A percentile compares a stretch with the other conserved stretches of the same genome.
These are phyloP conservation scores for Micropterix aruncella DNA, from an alignment of 2,888 invertebrate genomes.

Conservation along the genomic window DNA sequence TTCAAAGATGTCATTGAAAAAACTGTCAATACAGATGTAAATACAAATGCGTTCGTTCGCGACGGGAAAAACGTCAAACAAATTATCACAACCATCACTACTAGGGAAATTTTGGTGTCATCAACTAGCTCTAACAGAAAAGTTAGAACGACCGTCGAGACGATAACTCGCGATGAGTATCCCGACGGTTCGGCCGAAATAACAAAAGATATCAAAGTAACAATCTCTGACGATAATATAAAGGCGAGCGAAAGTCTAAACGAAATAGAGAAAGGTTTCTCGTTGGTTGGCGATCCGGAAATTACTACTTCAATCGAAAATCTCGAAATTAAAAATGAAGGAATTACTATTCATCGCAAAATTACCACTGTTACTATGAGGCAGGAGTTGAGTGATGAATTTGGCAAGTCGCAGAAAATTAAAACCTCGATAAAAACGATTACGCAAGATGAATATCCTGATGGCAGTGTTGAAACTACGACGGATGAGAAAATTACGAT, in stretches of 20 bases:
- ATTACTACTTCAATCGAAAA: slow-evolving; percentile 19
- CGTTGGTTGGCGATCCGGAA: slow-evolving; percentile 18
- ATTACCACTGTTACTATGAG: slow-evolving; percentile 23
- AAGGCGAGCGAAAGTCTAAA: slow-evolving; percentile 15
- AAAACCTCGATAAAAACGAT: slow-evolving; percentile 24
- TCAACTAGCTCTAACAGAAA: slow-evolving; percentile 24
- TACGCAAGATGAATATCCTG: slow-evolving; percentile 28
- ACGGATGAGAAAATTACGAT: slow-evolving; percentile 31
- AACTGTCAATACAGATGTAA: slow-evolving; percentile 20
- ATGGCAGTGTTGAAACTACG: slow-evolving; percentile 28
- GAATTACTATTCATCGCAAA: slow-evolving; percentile 22
- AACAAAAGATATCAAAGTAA: slow-evolving; percentile 28
- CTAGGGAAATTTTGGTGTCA: slow-evolving; percentile 24
- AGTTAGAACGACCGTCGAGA: slow-evolving; percentile 27
- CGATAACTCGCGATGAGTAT: slow-evolving; percentile 24
- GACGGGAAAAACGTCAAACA: slow-evolving; percentile 25
- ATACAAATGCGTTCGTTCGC: slow-evolving; percentile 21
- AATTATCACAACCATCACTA: slow-evolving; percentile 26
- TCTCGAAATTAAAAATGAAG: slow-evolving; percentile 22
- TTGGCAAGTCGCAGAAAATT: slow-evolving; percentile 21
- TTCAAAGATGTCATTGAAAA: slow-evolving; percentile 23
- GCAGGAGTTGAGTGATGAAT: slow-evolving; percentile 24
- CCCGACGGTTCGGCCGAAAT: slow-evolving; percentile 28
- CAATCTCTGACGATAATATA: slow-evolving; percentile 22
- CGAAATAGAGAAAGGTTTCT: slow-evolving; percentile 10